Conservation (phyloP, 2,113 vertebrate genomes). For the Marmota flaviventris region DNA sequence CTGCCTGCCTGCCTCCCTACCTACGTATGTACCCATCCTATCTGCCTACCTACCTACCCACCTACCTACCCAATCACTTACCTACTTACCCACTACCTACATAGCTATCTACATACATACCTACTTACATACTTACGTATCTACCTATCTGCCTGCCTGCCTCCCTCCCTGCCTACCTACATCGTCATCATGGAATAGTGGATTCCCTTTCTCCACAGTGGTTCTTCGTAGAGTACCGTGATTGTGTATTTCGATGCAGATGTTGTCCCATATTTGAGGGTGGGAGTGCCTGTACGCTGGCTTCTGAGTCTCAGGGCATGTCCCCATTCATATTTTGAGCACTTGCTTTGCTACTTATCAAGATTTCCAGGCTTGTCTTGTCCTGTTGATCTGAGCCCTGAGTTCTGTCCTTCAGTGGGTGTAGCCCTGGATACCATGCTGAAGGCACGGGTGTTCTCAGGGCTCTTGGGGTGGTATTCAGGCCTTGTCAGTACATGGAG, state of each 20-base stretch:
- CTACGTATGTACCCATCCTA: too few species aligned
- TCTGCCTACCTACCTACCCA: too few species aligned
- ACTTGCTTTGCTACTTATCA: neutral
- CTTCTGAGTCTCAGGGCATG: neutral
- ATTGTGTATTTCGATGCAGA: conserved; percentile 1
- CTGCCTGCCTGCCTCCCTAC: too few species aligned
- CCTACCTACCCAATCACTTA: too few species aligned
- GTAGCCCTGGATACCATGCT: neutral
- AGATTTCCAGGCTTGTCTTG: neutral
- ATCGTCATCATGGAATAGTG: neutral
- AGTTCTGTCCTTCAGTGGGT: neutral
- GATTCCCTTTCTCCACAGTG: neutral
- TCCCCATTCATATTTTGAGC: neutral
- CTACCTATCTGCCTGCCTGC: too few species aligned
- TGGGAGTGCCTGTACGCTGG: neutral
- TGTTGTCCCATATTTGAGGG: neutral
- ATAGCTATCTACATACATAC: too few species aligned
- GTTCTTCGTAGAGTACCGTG: neutral
- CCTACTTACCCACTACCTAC: too few species aligned
- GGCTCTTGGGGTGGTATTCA: neutral
- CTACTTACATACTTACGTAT: too few species aligned
- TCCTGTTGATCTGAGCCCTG: neutral
- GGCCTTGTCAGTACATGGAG: neutral
- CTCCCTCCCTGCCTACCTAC: neutral
- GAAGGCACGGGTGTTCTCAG: neutral